These are phyloP conservation scores for Aleiodes alternator DNA, from an alignment of 2,888 invertebrate species.

Conservation along the genomic window DNA sequence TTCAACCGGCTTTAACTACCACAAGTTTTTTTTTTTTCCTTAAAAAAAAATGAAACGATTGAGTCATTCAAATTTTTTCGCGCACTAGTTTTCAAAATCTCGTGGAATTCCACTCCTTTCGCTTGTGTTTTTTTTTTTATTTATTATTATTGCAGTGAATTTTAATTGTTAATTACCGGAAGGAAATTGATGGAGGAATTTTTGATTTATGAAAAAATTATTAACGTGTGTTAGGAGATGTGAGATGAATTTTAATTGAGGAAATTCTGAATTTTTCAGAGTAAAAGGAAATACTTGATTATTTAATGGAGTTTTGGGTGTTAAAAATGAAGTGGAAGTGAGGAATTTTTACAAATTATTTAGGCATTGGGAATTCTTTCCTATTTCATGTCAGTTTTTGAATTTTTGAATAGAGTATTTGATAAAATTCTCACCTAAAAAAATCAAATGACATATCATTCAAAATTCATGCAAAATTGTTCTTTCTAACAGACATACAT, in stretches of 20 bases:
- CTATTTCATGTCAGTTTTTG: no score
- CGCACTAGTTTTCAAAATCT: constrained; percentile 8
- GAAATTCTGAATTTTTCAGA: neutral
- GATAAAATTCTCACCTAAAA: no score
- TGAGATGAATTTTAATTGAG: neutral
- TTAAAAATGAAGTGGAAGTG: no score
- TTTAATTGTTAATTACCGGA: constrained; percentile 21
- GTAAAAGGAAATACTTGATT: no score
- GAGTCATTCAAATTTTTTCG: constrained; percentile 3
- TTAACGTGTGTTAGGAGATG: constrained; percentile 13
- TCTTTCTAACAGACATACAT: no score
- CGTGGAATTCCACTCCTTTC: constrained; percentile 5
- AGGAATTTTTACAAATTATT: no score
- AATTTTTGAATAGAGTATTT: no score
- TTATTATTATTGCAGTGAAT: neutral
- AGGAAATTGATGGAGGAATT: constrained; percentile 9
- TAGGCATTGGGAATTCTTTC: no score
- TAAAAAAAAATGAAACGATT: constrained; percentile 21
- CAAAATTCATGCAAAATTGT: no score
- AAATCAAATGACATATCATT: no score
- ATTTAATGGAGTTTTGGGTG: no score
- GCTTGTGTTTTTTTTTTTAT: neutral
- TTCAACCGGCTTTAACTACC: constrained; percentile 42
- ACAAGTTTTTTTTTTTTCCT: constrained; percentile 44
- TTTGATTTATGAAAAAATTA: constrained; percentile 24